These are phyloP conservation scores for Amiota communis DNA, from an alignment of 2,888 invertebrate species.

Conservation along the genomic window DNA sequence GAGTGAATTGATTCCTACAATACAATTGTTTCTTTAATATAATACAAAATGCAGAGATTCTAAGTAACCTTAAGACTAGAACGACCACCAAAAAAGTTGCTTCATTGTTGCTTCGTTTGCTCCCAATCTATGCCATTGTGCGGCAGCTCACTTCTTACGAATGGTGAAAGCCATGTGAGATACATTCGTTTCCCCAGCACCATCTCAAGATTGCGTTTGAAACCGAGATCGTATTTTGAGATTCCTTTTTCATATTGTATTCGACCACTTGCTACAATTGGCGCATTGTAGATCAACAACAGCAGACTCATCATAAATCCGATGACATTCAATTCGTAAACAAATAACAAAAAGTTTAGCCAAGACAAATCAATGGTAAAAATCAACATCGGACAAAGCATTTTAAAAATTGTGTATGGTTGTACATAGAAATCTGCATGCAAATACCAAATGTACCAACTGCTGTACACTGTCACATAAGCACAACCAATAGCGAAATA, in stretches of 20 bases:
- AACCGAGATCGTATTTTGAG: conserved; percentile 81
- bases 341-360: conserved; percentile 80
- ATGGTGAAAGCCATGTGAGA: conserved; percentile 85
- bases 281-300: conserved; percentile 81
- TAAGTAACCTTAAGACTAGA: conserved; percentile 21
- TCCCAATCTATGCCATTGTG: conserved; percentile 83
- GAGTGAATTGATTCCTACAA: too few species aligned
- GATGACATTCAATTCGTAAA: conserved; percentile 81
- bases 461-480: conserved; percentile 82
- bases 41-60: conserved; percentile 21
- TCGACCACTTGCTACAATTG: conserved; percentile 82
- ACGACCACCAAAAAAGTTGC: not conserved
- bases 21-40: conserved; percentile 24
- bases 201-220: conserved; percentile 81
- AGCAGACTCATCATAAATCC: conserved; percentile 80
- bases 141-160: conserved; percentile 82
- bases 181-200: conserved; percentile 88
- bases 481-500: conserved; percentile 82
- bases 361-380: conserved; percentile 80
- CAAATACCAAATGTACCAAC: conserved; percentile 77
- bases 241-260: conserved; percentile 76
- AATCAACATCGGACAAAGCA: conserved; percentile 84
- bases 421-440: conserved; percentile 65
- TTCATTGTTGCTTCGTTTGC: conserved; percentile 42
- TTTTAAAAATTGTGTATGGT: conserved; percentile 77